Base-by-base conservation (phyloP, 1,140 invertebrate species). In the Diachasmimorpha longicaudata region DNA sequence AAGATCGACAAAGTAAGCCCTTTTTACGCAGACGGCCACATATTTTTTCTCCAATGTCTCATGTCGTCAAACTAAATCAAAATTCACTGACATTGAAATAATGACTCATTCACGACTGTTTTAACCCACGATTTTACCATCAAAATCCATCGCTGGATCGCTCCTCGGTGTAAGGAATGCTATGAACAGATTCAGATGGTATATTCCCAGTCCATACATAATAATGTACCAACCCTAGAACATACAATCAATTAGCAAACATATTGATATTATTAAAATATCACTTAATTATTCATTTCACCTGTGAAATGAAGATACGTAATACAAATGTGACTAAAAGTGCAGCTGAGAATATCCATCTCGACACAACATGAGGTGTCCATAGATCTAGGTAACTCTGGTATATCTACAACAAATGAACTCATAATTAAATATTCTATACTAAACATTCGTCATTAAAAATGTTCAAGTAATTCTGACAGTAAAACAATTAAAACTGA, bases 121-220 rank as follows among this genome's bases (percentile, higher is more conserved):
- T 39, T 21, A 52, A 66, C 11, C 5, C n/a, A 25, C 52, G 52
- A 70, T 77, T 82, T 90, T 92, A 95, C 96, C 96, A 90, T 96
- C 95, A 88, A 96, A 96, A 89, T 97, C 93, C 90, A 97, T 93
- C 44, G 96, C 96, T 81, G 98, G 98, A 93, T 99, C 98, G 85
- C 99, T 98, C 92, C 99, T 99, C 83, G 99, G 98, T 85, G 98
- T 98, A 74, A 99, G 92, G 92, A 99, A 99, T 90, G 97, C 97
- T 90, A 99, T 98, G 90, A 99, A 99, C 87, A 99, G 92, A 91
- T 99, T 99, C 85, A 99, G 92, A 88, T 99, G 96, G 90, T 99
- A 99, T 85, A 99, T 99, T 81, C 98, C 98, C 85, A 99, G 90
- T 19, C 97, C 98, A 91, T 99, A 99, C 78, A 97, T 98, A 63